Conservation (phyloP, 2,797 vertebrate genomes). For the Brachyrhaphis roseni region DNA sequence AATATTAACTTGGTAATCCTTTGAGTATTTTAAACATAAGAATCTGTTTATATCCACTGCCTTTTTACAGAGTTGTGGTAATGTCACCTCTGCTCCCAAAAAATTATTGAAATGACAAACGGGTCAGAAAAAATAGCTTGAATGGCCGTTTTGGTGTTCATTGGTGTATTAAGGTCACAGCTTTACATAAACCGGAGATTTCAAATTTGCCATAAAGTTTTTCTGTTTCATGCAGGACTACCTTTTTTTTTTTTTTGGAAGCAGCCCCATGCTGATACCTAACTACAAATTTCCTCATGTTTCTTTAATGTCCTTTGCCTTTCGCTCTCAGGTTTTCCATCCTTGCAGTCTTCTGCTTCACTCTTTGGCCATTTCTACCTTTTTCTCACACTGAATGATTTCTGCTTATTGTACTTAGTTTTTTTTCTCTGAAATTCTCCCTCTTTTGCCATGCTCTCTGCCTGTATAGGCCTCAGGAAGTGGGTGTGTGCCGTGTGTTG, state of each 20-base stretch:
- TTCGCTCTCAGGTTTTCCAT: background rate
- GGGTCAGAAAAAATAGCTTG: background rate
- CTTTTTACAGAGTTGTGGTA: background rate
- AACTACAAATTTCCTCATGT: background rate
- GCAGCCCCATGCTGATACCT: background rate
- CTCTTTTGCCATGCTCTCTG: conserved; percentile 44
- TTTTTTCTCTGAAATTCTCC: conserved; percentile 20
- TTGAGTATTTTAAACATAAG: background rate
- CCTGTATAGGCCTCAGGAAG: conserved; percentile 87
- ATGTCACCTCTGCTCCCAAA: background rate
- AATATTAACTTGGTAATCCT: background rate
- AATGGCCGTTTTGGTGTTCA: background rate
- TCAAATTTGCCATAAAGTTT: background rate
- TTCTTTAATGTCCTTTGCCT: conserved; percentile 8
- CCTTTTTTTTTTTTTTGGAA: background rate
- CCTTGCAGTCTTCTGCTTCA: background rate
- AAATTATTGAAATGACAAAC: background rate
- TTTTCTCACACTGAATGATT: conserved; percentile 10
- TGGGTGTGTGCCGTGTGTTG: conserved; percentile 87
- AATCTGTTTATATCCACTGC: background rate
- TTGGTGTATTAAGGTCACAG: background rate
- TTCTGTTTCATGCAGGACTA: background rate
- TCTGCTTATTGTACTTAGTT: conserved; percentile 17
- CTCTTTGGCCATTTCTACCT: background rate
- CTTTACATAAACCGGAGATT: background rate